Conservation (phyloP, 2,888 invertebrate genomes). For the Hoplodrina blanda region DNA sequence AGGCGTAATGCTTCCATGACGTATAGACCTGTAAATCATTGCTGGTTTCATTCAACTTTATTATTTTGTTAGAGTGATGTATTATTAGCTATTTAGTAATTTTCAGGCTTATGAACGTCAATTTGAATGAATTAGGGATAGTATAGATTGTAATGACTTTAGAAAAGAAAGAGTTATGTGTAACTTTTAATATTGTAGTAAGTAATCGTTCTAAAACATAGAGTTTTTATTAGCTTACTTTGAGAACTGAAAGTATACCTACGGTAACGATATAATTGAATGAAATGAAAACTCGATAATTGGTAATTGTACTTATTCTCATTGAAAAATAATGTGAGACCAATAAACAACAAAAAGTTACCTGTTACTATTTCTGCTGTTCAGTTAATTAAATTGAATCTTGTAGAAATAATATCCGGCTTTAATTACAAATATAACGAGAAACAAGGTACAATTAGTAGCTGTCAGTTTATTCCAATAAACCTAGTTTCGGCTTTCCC, state of each 20-base stretch:
- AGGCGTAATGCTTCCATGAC: conserved; percentile 28
- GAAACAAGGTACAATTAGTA: not conserved
- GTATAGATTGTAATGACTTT: not conserved
- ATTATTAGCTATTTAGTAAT: conserved; percentile 13
- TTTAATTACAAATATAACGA: not conserved
- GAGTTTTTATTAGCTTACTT: no score
- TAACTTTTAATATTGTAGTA: not conserved
- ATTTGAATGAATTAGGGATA: not conserved
- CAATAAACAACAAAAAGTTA: no score
- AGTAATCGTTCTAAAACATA: no score
- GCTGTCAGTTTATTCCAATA: not conserved
- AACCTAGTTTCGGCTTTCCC: not conserved
- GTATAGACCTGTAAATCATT: conserved; percentile 30
- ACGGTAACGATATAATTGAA: no score
- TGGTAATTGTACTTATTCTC: no score
- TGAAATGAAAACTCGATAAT: no score
- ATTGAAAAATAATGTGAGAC: no score
- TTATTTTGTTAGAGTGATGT: conserved; percentile 14
- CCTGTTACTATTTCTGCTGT: no score
- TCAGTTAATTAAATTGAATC: no score
- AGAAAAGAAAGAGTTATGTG: no score
- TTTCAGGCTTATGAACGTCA: not conserved
- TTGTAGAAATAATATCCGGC: no score
- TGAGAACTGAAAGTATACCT: no score
- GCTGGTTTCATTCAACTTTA: conserved; percentile 30